phyloP scores from a whole-genome alignment of 2,797 vertebrate species.

The Phrynocephalus forsythii region DNA sequence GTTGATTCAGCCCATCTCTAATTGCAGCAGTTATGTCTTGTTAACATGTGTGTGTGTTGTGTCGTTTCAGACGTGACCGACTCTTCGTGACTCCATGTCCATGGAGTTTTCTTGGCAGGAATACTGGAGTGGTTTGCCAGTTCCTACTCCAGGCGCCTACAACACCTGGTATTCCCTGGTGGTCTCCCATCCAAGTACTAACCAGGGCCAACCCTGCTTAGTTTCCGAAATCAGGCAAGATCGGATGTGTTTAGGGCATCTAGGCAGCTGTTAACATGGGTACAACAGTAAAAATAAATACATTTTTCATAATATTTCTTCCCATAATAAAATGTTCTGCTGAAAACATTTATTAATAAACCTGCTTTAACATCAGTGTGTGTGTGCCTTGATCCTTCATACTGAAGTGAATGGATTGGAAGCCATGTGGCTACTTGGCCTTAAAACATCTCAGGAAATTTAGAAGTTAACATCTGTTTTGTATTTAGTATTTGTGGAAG shows the following conservation, averaged over 20 bases:
- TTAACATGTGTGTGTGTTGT: not conserved
- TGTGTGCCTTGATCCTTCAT: constrained; percentile 15
- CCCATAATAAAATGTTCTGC: constrained; percentile 31
- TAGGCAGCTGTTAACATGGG: not conserved
- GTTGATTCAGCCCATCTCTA: too few relatives aligned
- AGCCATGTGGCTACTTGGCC: constrained; percentile 50
- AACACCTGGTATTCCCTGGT: too few relatives aligned
- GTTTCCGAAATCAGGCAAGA: too few relatives aligned
- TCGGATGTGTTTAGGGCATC: too few relatives aligned
- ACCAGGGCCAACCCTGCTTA: too few relatives aligned
- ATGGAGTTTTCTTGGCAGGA: too few relatives aligned
- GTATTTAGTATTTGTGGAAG: constrained; percentile 60
- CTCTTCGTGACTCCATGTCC: too few relatives aligned
- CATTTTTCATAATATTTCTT: constrained; percentile 15
- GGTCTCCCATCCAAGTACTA: too few relatives aligned
- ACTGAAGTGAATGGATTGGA: constrained; percentile 25
- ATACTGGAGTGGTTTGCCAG: too few relatives aligned
- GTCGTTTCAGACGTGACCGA: too few relatives aligned
- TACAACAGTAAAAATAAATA: constrained; percentile 5
- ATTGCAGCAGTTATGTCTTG: too few relatives aligned
- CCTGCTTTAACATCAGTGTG: constrained; percentile 42
- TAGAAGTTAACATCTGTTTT: constrained; percentile 66
- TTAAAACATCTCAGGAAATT: constrained; percentile 58
- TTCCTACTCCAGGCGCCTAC: too few relatives aligned
- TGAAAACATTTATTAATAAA: constrained; percentile 33